A percentile compares a stretch with the other conserved stretches of the same genome.
Conservation (phyloP, 2,113 vertebrate genomes). For the Excalfactoria chinensis region DNA sequence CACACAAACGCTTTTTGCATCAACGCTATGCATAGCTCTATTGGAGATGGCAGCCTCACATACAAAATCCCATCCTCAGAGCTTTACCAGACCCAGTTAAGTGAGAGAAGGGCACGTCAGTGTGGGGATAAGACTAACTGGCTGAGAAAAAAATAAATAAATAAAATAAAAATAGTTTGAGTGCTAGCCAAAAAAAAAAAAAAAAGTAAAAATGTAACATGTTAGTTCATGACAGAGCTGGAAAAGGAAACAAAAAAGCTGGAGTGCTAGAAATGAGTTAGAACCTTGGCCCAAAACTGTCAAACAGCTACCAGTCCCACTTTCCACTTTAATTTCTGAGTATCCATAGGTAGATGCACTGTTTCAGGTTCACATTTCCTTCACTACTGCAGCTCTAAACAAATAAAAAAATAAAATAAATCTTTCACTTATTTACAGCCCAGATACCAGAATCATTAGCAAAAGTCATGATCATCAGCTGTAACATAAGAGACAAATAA, state of each 20-base stretch:
- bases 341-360: not conserved
- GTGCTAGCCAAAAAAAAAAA: not conserved
- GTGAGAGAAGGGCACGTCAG: not conserved
- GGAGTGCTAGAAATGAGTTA: rapidly evolving
- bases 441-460: not conserved
- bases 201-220: not conserved
- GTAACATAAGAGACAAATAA: not conserved
- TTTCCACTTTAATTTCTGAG: not conserved
- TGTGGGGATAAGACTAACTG: not conserved
- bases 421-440: not conserved
- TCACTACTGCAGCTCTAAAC: not conserved
- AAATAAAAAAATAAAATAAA: not conserved
- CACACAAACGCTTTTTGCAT: not conserved
- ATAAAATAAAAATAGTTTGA: not conserved
- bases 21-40: not conserved
- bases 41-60: not conserved
- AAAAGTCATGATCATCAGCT: not conserved
- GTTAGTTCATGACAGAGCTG: not conserved
- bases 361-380: not conserved
- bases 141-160: not conserved
- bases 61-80: rapidly evolving
- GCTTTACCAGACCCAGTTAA: not conserved
- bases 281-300: not conserved
- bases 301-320: not conserved
- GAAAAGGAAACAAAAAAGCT: not conserved